Evolutionary conservation across 2,113 vertebrate species (phyloP).

Genomic region (Bufo bufo): DNA sequence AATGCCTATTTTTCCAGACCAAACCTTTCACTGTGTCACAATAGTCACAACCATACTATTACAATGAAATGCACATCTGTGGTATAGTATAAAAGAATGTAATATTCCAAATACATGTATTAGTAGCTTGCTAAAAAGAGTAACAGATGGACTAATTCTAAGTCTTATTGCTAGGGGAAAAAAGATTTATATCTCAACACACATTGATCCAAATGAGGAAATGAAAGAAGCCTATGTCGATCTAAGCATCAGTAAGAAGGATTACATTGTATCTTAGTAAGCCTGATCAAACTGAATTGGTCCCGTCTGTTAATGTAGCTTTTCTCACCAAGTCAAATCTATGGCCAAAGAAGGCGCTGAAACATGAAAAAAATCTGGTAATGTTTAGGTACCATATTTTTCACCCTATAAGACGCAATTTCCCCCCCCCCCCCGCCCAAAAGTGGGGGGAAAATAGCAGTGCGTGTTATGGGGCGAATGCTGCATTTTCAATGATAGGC

Average conservation of each 20-base stretch:
- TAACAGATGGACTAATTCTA: not conserved
- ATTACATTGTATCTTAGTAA: slow-evolving; percentile 20
- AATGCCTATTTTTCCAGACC: too few species aligned
- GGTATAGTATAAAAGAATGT: not conserved
- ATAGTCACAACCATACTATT: too few species aligned
- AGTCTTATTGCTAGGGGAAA: not conserved
- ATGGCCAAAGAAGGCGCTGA: not conserved
- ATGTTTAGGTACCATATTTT: not conserved
- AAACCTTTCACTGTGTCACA: too few species aligned
- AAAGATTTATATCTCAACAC: not conserved
- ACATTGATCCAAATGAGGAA: slow-evolving; percentile 1
- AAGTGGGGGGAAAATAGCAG: too few species aligned
- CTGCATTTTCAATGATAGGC: too few species aligned
- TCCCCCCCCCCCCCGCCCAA: too few species aligned
- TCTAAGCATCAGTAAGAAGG: slow-evolving; percentile 20
- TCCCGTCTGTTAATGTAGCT: not conserved
- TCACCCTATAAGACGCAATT: too few species aligned
- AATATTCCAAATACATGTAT: not conserved
- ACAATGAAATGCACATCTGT: not conserved
- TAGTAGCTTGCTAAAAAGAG: not conserved
- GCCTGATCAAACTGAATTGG: not conserved
- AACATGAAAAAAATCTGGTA: not conserved
- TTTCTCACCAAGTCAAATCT: not conserved
- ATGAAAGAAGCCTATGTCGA: not conserved
- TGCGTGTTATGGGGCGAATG: too few species aligned